Evolutionary conservation across 2,888 invertebrate species (phyloP), one percentile per base, ranked within the genome.

Genomic region (Leuctra nigra): DNA sequence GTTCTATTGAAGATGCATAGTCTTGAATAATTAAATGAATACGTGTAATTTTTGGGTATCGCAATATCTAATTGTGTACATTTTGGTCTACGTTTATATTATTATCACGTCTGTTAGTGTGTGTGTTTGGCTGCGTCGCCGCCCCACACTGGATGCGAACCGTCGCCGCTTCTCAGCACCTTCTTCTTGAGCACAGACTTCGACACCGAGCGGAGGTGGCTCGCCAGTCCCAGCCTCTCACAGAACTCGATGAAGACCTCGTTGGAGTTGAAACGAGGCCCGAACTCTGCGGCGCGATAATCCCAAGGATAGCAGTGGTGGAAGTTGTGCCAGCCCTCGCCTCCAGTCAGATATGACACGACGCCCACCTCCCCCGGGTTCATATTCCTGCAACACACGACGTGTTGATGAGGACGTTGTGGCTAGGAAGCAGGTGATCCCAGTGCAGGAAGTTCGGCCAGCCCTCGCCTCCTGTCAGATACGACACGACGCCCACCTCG

Each of bases 401-500:
- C n/a, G n/a, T n/a, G n/a, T n/a, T n/a, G n/a, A n/a, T n/a, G n/a
- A n/a, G n/a, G n/a, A n/a, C n/a, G n/a, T n/a, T n/a, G n/a, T n/a
- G n/a, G n/a, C n/a, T n/a, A n/a, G n/a, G n/a, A n/a, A n/a, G n/a
- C n/a, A n/a, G 65, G 66, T 76, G 76, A 65, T 77, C 76, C 61
- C 70, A 70, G 61, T 76, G 76, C 62, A 76, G 76, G 65, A 55
- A 77, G 63, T 77, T 76, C 65, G 76, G 76, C 67, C 72, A 76
- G 7, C 77, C 76, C 61, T 69, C 69, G 2, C 69, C 69, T 20
- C 65, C 55, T 18, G 65, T 63, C 50, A 65, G 9, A 7, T 56
- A 35, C 2, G 55, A 38, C 1, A 60, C 58, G 9, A 41, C 11
- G 0, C n/a, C 1, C 29, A 54, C 55, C 36, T 60, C 60, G 14